Conservation (phyloP, 2,797 vertebrate genomes). For the Odontamblyopus lacepedii region DNA sequence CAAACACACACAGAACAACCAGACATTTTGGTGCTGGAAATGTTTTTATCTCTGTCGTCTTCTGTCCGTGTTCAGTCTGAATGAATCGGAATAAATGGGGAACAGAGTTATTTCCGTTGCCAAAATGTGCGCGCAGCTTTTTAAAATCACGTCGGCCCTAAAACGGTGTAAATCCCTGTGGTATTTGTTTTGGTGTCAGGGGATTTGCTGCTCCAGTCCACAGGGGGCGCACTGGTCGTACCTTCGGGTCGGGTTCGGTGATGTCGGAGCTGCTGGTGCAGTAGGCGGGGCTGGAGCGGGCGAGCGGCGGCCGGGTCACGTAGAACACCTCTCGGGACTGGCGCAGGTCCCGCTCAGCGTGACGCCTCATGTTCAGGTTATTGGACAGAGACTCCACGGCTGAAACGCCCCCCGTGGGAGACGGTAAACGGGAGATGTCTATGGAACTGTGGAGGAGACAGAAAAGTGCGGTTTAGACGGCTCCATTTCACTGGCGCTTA, state of each 20-base stretch:
- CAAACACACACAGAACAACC: too few species aligned
- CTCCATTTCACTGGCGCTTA: not conserved
- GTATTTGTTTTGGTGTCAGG: too few species aligned
- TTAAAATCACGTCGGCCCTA: too few species aligned
- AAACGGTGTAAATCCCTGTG: too few species aligned
- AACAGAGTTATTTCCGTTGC: too few species aligned
- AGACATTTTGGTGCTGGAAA: too few species aligned
- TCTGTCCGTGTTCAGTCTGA: too few species aligned
- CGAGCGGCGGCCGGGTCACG: constrained; percentile 89
- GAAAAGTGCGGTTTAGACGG: not conserved
- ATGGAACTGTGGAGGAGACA: constrained; percentile 81
- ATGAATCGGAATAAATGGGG: too few species aligned
- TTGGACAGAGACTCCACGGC: constrained; percentile 77
- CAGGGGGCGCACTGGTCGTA: constrained; percentile 21
- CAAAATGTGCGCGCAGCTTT: too few species aligned
- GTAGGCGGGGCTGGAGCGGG: constrained; percentile 93
- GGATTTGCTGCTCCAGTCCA: too few species aligned
- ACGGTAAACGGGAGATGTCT: constrained; percentile 92
- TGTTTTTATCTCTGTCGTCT: too few species aligned
- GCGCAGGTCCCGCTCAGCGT: constrained; percentile 80
- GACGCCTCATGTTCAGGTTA: constrained; percentile 78
- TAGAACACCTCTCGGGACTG: constrained; percentile 92
- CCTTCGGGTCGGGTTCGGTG: constrained; percentile 93
- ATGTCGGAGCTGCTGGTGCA: constrained; percentile 98
- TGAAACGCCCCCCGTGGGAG: constrained; percentile 83